Percentiles rank a stretch among this genome's conserved stretches.
phyloP scores from a whole-genome alignment of 2,888 invertebrate genomes.

The Tetrapedia diversipes region DNA sequence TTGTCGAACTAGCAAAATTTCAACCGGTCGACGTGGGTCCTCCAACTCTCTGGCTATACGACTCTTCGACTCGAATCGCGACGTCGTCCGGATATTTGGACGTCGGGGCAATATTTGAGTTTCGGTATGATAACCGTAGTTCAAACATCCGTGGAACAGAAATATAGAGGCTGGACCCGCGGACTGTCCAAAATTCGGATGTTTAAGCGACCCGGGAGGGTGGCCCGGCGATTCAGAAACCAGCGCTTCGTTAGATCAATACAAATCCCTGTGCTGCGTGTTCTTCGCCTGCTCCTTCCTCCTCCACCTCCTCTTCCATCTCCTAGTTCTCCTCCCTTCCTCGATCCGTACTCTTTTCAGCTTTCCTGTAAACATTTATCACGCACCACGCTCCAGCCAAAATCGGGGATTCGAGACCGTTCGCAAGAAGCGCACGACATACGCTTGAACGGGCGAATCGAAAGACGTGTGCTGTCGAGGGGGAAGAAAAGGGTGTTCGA shows the following conservation, averaged over 20 bases:
- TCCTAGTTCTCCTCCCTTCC: not conserved
- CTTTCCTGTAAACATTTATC: not conserved
- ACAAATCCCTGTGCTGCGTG: not conserved
- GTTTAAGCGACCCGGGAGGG: not conserved
- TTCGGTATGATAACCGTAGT: slow-evolving; percentile 20
- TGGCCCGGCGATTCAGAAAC: not conserved
- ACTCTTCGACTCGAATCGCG: slow-evolving; percentile 1
- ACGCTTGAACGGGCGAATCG: slow-evolving; percentile 21
- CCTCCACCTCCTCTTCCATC: not conserved
- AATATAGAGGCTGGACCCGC: not conserved
- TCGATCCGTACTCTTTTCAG: not conserved
- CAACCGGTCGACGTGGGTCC: not conserved
- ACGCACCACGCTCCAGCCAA: slow-evolving; percentile 22
- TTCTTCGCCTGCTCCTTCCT: not conserved
- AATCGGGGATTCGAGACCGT: slow-evolving; percentile 18
- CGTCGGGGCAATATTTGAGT: slow-evolving; percentile 27
- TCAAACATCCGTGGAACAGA: slow-evolving; percentile 14
- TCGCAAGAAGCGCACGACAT: slow-evolving; percentile 34
- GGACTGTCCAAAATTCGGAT: slow-evolving; percentile 2
- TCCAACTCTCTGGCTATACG: not conserved
- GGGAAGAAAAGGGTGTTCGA: slow-evolving; percentile 1
- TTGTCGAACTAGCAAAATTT: slow-evolving; percentile 9
- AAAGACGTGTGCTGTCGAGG: slow-evolving; percentile 4
- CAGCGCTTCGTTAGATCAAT: not conserved
- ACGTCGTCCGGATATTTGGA: slow-evolving; percentile 10